Conservation (phyloP, 2,797 vertebrate genomes). For the Anisognathus igniventris region DNA sequence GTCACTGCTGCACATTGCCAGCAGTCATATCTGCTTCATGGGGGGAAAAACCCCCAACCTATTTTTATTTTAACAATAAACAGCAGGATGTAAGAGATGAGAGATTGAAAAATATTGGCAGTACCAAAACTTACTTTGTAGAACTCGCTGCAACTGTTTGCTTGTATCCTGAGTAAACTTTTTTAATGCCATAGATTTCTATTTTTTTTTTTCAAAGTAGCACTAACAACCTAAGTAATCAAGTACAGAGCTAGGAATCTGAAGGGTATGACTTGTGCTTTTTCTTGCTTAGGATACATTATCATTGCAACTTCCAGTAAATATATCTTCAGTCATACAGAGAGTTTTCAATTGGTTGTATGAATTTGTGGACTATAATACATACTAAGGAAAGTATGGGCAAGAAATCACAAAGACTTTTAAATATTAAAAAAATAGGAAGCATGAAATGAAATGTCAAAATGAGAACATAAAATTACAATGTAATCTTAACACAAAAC, state of each 20-base stretch:
- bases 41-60: fast-evolving
- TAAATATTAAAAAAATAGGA: neutral
- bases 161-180: neutral
- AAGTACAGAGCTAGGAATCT: neutral
- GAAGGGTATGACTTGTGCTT: neutral
- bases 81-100: neutral
- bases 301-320: neutral
- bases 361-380: neutral
- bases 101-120: neutral
- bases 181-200: neutral
- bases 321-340: neutral
- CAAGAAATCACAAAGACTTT: neutral
- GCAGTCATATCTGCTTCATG: fast-evolving
- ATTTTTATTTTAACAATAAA: neutral
- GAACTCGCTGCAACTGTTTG: neutral
- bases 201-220: neutral
- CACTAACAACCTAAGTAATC: neutral
- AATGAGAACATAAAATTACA: neutral
- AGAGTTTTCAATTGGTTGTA: neutral
- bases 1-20: neutral
- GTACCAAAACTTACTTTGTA: neutral
- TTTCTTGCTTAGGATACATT: neutral
- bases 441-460: neutral
- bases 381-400: neutral
- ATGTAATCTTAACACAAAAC: neutral